A percentile compares a stretch with the other conserved stretches of the same genome.
Conservation (phyloP, 2,113 vertebrate species). For the Saccopteryx bilineata region DNA sequence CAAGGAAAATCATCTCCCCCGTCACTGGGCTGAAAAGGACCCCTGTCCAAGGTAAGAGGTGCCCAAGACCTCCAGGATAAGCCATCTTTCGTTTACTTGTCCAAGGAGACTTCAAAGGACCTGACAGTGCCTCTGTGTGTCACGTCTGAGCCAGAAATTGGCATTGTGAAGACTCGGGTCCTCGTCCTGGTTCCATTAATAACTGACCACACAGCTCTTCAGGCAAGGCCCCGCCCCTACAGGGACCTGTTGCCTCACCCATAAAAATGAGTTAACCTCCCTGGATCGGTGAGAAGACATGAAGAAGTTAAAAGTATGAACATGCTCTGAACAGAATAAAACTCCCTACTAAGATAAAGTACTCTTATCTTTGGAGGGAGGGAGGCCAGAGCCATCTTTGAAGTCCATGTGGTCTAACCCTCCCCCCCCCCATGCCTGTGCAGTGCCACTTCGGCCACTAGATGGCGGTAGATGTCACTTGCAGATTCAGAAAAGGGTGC, state of each 20-base stretch:
- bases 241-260: not conserved
- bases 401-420: too few species aligned
- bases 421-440: not conserved
- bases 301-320: not conserved
- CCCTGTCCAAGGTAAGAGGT: not conserved
- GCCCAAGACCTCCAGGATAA: not conserved
- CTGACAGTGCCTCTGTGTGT: not conserved
- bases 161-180: not conserved
- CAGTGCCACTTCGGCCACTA: slow-evolving; percentile 21
- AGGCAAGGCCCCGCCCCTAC: not conserved
- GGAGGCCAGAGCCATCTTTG: not conserved
- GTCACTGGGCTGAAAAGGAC: not conserved
- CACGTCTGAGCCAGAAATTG: not conserved
- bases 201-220: not conserved
- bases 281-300: not conserved
- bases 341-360: not conserved
- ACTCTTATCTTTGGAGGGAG: not conserved
- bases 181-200: not conserved
- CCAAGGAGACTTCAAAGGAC: not conserved
- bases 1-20: not conserved
- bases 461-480: slow-evolving; percentile 76
- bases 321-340: slow-evolving; percentile 16
- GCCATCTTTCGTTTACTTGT: not conserved
- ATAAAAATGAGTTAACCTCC: not conserved
- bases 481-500: slow-evolving; percentile 67